A percentile compares a stretch with the other conserved stretches of the same genome.
Conservation (phyloP, 2,888 invertebrate species). For the Maniola hyperantus region DNA sequence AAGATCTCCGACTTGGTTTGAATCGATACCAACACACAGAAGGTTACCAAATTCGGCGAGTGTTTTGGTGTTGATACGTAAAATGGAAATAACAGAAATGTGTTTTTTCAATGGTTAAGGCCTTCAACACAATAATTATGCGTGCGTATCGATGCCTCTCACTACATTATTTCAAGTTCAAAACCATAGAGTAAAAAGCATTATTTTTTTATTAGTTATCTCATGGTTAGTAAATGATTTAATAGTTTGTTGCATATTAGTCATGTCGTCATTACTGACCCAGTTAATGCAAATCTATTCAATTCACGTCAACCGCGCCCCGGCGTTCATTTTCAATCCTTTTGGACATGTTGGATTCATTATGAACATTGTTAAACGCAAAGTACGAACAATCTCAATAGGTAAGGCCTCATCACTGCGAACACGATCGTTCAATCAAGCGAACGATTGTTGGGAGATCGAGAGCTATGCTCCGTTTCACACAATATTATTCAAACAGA, state of each 20-base stretch:
- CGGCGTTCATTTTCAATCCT: conserved; percentile 45
- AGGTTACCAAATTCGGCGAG: not conserved
- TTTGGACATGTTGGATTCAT: conserved; percentile 51
- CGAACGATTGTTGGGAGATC: conserved; percentile 62
- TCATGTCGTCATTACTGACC: conserved; percentile 20
- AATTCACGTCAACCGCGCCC: conserved; percentile 46
- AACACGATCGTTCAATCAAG: conserved; percentile 69
- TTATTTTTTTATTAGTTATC: not conserved
- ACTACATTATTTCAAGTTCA: not conserved
- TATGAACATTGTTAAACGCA: conserved; percentile 44
- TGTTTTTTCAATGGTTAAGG: not conserved
- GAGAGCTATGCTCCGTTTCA: conserved; percentile 66
- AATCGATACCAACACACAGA: not conserved
- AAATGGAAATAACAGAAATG: not conserved
- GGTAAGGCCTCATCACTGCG: conserved; percentile 62
- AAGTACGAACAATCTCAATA: conserved; percentile 57
- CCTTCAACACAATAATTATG: not conserved
- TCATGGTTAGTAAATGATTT: not conserved
- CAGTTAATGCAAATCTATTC: conserved; percentile 38
- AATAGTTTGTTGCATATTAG: conserved; percentile 20
- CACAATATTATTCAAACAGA: conserved; percentile 56
- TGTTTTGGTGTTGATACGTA: not conserved
- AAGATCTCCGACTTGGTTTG: conserved; percentile 11
- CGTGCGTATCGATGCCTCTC: not conserved
- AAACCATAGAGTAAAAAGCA: not conserved